These are phyloP conservation scores for Agrotis puta DNA, from an alignment of 2,888 invertebrate genomes.

Conservation along the genomic window DNA sequence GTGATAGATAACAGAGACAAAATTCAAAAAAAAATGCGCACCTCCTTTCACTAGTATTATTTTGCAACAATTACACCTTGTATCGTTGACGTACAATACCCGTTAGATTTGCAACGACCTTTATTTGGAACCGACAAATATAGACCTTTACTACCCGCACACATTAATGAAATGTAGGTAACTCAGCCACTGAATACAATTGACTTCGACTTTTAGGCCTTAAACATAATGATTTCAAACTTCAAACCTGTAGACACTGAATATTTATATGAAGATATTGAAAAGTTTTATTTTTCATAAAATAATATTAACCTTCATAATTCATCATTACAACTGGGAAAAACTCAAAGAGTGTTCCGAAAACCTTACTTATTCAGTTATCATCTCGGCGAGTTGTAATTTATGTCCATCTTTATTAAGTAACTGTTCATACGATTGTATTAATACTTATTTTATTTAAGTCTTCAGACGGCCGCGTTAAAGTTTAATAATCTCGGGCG, in stretches of 20 bases:
- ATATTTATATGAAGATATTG: not conserved
- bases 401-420: slow-evolving; percentile 48
- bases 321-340: slow-evolving; percentile 21
- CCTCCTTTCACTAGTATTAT: slow-evolving; percentile 24
- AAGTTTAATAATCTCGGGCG: slow-evolving; percentile 17
- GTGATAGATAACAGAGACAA: no score
- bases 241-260: not conserved
- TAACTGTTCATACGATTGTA: slow-evolving; percentile 50
- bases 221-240: slow-evolving; percentile 6
- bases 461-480: slow-evolving; percentile 6
- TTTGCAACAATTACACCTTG: slow-evolving; percentile 24
- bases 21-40: no score
- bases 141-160: slow-evolving; percentile 33
- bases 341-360: slow-evolving; percentile 31
- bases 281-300: not conserved
- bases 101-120: slow-evolving; percentile 27
- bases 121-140: slow-evolving; percentile 43
- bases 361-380: slow-evolving; percentile 33
- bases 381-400: slow-evolving; percentile 34
- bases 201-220: slow-evolving; percentile 40
- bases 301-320: slow-evolving; percentile 29
- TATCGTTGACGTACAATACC: slow-evolving; percentile 9
- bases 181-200: slow-evolving; percentile 33
- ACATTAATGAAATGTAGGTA: slow-evolving; percentile 12
- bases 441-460: slow-evolving; percentile 39